Base-by-base conservation (phyloP, 2,888 invertebrate species). In the Meteorus colon region DNA sequence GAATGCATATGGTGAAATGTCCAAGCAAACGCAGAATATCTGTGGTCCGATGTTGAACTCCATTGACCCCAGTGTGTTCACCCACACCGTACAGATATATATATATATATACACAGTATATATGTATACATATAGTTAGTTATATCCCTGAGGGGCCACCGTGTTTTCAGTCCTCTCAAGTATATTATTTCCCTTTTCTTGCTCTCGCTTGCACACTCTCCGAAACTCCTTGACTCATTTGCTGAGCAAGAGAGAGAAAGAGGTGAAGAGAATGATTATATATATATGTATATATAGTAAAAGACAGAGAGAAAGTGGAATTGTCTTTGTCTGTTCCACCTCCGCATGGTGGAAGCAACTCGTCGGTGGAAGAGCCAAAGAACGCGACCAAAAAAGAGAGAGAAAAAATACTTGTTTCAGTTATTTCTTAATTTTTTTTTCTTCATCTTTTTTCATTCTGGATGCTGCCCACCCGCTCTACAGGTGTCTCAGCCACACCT, bases 21-120 rank as follows among this genome's bases (percentile, higher is more conserved):
- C 81, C 78, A 77, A 81, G 81, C 78, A 69, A 81, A 82, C 82
- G 83, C 84, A 81, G 79, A 83, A 81, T 70, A 75, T 72, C 78
- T 74, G 77, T 78, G 81, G 82, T 81, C 83, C 81, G 80, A 80
- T 79, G 83, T 82, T 87, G 86, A 86, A 85, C 86, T 86, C 86
- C 72, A 81, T 84, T 86, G 86, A 86, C 87, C 86, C 82, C 82
- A 79, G 65, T 63, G 81, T 80, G 83, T 86, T 85, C 86, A 86
- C 87, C 87, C 84, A 86, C 87, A 86, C 86, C 82, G 81, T 67
- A 69, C 66, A 59, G 67, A 69, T 48, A 69, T n/a, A 29, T 70
- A 51, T 51, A 51, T n/a, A 51, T 4, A 45, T 51, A 51, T 24
- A 24, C 24, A 24, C 24, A 24, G 24, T n/a, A 51, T 45, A 45